Evolutionary conservation across 1,140 invertebrate genomes (phyloP), one percentile per base, ranked within the genome.

Genomic region (Caerostris extrusa): DNA sequence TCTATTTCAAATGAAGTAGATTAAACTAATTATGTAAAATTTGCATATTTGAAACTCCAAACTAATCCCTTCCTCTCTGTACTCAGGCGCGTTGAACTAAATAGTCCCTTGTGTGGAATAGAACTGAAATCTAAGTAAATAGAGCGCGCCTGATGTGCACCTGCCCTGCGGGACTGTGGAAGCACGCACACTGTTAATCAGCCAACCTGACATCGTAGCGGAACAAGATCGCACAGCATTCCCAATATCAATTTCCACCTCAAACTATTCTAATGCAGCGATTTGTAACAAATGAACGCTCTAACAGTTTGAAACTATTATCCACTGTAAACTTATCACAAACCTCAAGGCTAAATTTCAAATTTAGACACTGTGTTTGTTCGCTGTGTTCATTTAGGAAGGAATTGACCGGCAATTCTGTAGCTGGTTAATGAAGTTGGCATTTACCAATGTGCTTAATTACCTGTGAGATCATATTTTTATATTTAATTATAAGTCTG

Each of bases 241-340:
- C 69, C 71, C 89, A 83, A 91, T 91, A 91, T 91, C 90, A 91
- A 83, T 83, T 91, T 83, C 90, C 71, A 61, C 77, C 90, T 90
- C 69, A 60, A 64, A 91, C 90, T 61, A 83, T 91, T 91, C 81
- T 57, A 83, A 91, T 71, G 34, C 58, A 55, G 58, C 60, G 81
- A 77, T 58, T 91, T 91, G 58, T 83, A 91, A 91, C 90, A 91
- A 91, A 91, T 91, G 90, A 83, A 91, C 81, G 58, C 77, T 61
- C 90, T 71, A 83, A 91, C 90, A 91, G 77, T 91, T 91, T 55
- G 77, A 83, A 91, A 91, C 90, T 83, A 83, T 91, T 91, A 91
- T 64, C 58, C 57, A 19, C 81, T 91, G 90, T 56, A 58, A 58
- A 91, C 19, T 91, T 91, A 91, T 91, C 77, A 81, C 69, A 90